A percentile compares a stretch with the other conserved stretches of the same genome.
These are phyloP conservation scores for Periophthalmus magnuspinnatus DNA, from an alignment of 2,797 vertebrate genomes.

Conservation along the genomic window DNA sequence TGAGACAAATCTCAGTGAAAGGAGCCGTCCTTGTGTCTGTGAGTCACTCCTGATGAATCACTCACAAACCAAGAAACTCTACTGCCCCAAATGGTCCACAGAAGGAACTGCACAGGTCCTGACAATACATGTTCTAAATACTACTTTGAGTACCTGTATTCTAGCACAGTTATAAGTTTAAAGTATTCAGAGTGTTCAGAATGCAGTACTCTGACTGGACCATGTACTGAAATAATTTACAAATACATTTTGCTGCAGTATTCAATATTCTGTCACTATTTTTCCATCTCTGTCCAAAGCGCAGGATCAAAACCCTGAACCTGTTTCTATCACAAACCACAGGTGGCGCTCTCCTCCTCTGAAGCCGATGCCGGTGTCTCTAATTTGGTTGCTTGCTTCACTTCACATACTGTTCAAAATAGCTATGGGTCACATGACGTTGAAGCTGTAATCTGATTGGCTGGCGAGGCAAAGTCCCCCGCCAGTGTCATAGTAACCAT, in stretches of 20 bases:
- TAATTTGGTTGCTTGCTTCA: conserved; percentile 76
- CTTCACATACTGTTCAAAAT: conserved; percentile 78
- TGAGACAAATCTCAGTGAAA: not conserved
- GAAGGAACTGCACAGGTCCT: too few relatives aligned
- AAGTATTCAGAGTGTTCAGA: too few relatives aligned
- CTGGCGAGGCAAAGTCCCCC: conserved; percentile 51
- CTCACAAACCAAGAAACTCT: too few relatives aligned
- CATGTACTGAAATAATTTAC: too few relatives aligned
- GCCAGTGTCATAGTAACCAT: conserved; percentile 74
- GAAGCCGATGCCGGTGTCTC: conserved; percentile 61
- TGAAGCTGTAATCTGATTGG: conserved; percentile 59
- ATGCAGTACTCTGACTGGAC: too few relatives aligned
- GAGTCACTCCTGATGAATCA: conserved; percentile 7
- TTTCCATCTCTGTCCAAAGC: too few relatives aligned
- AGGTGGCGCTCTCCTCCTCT: conserved; percentile 10
- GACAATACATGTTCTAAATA: too few relatives aligned
- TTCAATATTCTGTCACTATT: too few relatives aligned
- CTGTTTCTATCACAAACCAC: not conserved
- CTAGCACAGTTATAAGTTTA: too few relatives aligned
- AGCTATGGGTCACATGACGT: conserved; percentile 71
- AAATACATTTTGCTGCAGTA: too few relatives aligned
- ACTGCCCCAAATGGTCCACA: too few relatives aligned
- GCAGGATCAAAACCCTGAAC: not conserved
- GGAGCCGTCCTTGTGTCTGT: conserved; percentile 6
- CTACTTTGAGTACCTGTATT: too few relatives aligned